These are phyloP conservation scores for Solen grandis DNA, from an alignment of 1,140 invertebrate genomes.

Conservation along the genomic window DNA sequence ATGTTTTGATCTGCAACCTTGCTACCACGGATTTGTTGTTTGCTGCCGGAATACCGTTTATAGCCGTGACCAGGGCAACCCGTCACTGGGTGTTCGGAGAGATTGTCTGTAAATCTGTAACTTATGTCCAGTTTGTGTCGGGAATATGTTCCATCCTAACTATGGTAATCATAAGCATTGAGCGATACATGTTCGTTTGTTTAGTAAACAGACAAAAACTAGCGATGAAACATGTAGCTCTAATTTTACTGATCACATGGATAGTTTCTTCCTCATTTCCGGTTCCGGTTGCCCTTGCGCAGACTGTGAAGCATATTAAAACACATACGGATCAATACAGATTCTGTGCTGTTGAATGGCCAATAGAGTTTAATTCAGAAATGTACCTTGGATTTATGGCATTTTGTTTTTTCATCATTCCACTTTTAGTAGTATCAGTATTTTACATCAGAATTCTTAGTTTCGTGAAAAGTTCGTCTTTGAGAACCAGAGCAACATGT, in stretches of 20 bases:
- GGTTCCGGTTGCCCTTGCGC: slow-evolving; percentile 64
- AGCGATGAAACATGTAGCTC: slow-evolving; percentile 18
- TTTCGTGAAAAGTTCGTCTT: slow-evolving; percentile 49
- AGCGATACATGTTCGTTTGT: slow-evolving; percentile 60
- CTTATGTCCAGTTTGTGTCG: slow-evolving; percentile 65
- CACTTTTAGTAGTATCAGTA: slow-evolving; percentile 58
- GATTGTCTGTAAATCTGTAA: slow-evolving; percentile 65
- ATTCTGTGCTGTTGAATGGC: slow-evolving; percentile 66
- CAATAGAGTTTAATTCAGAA: slow-evolving; percentile 53
- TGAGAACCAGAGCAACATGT: slow-evolving; percentile 3
- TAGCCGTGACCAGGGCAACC: slow-evolving; percentile 63
- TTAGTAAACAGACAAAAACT: slow-evolving; percentile 52
- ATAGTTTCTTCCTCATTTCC: slow-evolving; percentile 59
- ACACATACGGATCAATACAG: slow-evolving; percentile 6
- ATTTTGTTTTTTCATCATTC: slow-evolving; percentile 62
- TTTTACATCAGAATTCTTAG: slow-evolving; percentile 62
- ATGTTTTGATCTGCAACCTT: slow-evolving; percentile 67
- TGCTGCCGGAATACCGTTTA: slow-evolving; percentile 70
- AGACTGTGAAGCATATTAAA: slow-evolving; percentile 43
- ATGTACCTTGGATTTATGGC: slow-evolving; percentile 62
- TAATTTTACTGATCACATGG: slow-evolving; percentile 55
- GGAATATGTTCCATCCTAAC: slow-evolving; percentile 65
- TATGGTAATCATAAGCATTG: slow-evolving; percentile 67
- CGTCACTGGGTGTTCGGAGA: slow-evolving; percentile 68
- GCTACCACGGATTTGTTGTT: slow-evolving; percentile 70